Conservation (phyloP, 2,888 invertebrate species). For the Gnatocerus cornutus region DNA sequence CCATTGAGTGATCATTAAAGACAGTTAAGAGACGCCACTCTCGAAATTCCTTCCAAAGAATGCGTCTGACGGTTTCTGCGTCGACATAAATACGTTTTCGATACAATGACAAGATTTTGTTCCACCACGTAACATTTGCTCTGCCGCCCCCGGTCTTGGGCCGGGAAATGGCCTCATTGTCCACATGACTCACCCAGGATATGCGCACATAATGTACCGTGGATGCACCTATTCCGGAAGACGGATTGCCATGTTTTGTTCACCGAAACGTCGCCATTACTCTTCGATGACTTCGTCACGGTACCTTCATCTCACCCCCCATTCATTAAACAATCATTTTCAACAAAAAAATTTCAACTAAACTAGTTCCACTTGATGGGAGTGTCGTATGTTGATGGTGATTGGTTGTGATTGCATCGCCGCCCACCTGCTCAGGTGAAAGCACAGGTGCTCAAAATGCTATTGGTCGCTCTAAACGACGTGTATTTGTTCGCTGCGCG, state of each 20-base stretch:
- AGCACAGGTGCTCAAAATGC: conserved; percentile 57
- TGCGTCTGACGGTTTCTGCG: conserved; percentile 14
- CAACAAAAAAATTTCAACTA: background rate
- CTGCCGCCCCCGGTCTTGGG: conserved; percentile 50
- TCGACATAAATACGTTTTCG: background rate
- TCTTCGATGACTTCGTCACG: conserved; percentile 60
- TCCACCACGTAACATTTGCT: conserved; percentile 13
- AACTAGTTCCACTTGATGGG: background rate
- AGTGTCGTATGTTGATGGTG: background rate
- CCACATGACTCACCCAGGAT: conserved; percentile 69
- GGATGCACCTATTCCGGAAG: conserved; percentile 66
- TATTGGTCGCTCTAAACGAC: conserved; percentile 42
- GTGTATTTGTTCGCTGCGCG: conserved; percentile 21
- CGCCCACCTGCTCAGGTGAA: conserved; percentile 66
- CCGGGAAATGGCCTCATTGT: conserved; percentile 67
- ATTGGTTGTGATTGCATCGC: conserved; percentile 50
- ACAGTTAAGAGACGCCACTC: conserved; percentile 19
- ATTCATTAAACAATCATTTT: conserved; percentile 45
- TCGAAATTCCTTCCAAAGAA: conserved; percentile 27
- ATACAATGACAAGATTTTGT: background rate
- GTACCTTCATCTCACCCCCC: conserved; percentile 55
- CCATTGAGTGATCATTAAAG: conserved; percentile 43
- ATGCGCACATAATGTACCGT: conserved; percentile 67
- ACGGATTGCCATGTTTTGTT: conserved; percentile 62
- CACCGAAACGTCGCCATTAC: conserved; percentile 56